A percentile compares a stretch with the other conserved stretches of the same genome.
These are phyloP conservation scores for Cherax destructor DNA, from an alignment of 1,140 invertebrate genomes.

Conservation along the genomic window DNA sequence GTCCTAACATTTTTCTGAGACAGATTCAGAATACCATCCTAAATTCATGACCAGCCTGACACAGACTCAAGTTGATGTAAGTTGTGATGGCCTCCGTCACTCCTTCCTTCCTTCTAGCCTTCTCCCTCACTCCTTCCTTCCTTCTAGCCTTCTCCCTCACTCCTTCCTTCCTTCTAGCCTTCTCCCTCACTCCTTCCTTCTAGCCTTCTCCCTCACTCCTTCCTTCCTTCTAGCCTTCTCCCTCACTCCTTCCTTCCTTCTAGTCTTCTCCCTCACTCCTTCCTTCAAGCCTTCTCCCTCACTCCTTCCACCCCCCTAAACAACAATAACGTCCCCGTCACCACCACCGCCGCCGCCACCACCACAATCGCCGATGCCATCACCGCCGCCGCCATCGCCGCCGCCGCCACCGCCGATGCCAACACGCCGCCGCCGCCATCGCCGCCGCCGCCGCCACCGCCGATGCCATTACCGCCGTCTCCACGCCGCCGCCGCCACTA, in stretches of 20 bases:
- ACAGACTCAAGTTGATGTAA: constrained; percentile 36
- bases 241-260: no score
- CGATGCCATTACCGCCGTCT: neutral
- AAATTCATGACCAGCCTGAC: constrained; percentile 47
- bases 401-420: neutral
- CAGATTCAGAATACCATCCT: constrained; percentile 33
- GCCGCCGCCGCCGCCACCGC: neutral
- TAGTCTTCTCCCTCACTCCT: no score
- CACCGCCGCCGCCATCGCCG: neutral
- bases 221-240: no score
- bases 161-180: no score
- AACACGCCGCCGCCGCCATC: neutral
- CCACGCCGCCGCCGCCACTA: no score
- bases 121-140: neutral
- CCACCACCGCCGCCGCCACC: neutral
- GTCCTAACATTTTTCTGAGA: constrained; percentile 27
- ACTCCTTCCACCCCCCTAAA: neutral
- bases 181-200: no score
- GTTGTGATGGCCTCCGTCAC: constrained; percentile 16
- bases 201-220: no score
- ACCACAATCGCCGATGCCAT: neutral
- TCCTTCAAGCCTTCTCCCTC: neutral
- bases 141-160: no score
- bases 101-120: neutral
- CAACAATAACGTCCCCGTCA: neutral